phyloP scores from a whole-genome alignment of 2,888 invertebrate genomes.

The Cheilosia scutellata region DNA sequence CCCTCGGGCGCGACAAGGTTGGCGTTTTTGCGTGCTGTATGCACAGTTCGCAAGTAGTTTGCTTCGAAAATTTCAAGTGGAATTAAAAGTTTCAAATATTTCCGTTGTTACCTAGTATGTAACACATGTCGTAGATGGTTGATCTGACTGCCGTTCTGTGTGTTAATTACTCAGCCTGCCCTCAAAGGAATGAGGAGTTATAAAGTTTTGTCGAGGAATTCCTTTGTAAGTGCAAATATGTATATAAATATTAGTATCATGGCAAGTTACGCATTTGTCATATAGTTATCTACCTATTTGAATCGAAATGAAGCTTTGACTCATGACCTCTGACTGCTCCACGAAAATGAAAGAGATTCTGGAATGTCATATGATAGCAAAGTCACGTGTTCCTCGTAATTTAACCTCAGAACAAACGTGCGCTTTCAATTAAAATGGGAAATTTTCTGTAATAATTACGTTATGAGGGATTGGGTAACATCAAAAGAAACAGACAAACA shows the following conservation, averaged over 20 bases:
- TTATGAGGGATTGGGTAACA: slow-evolving; percentile 35
- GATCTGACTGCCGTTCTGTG: slow-evolving; percentile 31
- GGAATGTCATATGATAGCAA: slow-evolving; percentile 44
- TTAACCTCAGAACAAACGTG: slow-evolving; percentile 62
- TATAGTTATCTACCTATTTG: not conserved
- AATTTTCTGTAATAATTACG: slow-evolving; percentile 65
- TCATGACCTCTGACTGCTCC: slow-evolving; percentile 25
- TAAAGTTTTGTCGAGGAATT: not conserved
- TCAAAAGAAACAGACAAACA: slow-evolving; percentile 39
- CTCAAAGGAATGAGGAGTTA: not conserved
- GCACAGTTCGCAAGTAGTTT: slow-evolving; percentile 67
- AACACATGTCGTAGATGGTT: slow-evolving; percentile 51
- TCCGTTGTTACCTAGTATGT: slow-evolving; percentile 44
- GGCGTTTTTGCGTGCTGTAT: slow-evolving; percentile 27
- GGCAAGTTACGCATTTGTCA: slow-evolving; percentile 8
- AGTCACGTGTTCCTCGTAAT: slow-evolving; percentile 67
- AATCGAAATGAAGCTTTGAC: not conserved
- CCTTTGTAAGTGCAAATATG: not conserved
- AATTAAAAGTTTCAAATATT: slow-evolving; percentile 69
- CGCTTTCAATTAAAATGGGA: slow-evolving; percentile 66
- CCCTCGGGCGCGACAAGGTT: slow-evolving; percentile 27
- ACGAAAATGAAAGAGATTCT: slow-evolving; percentile 25
- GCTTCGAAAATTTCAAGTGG: slow-evolving; percentile 63
- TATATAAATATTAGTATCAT: slow-evolving; percentile 12
- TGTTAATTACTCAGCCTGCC: slow-evolving; percentile 54